Evolutionary conservation across 2,888 invertebrate genomes (phyloP).

Genomic region (Carabus problematicus): DNA sequence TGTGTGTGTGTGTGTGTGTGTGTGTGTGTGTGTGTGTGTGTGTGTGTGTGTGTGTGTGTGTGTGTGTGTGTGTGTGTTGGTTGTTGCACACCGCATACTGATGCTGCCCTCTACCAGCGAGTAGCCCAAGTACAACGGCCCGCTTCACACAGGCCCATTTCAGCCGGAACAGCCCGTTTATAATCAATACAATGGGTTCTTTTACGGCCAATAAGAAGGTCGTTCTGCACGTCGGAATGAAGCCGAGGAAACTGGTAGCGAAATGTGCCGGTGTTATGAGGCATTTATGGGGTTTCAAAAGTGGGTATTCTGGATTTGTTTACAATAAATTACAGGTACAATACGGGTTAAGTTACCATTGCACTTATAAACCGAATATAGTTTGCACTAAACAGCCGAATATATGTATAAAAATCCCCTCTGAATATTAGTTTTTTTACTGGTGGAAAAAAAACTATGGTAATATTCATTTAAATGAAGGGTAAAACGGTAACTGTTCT

Average conservation of each 20-base stretch:
- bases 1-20: slow-evolving; percentile 1
- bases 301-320: slow-evolving; percentile 33
- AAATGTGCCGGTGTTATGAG: slow-evolving; percentile 40
- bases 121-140: slow-evolving; percentile 47
- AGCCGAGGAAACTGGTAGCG: slow-evolving; percentile 22
- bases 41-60: background rate
- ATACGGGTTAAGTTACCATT: too few species aligned
- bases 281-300: slow-evolving; percentile 39
- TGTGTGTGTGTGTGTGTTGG: background rate
- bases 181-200: slow-evolving; percentile 61
- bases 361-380: too few species aligned
- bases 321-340: slow-evolving; percentile 7
- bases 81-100: slow-evolving; percentile 25
- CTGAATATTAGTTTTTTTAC: background rate
- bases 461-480: too few species aligned
- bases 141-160: slow-evolving; percentile 26
- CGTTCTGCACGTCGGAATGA: slow-evolving; percentile 55
- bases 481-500: too few species aligned
- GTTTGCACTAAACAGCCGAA: background rate
- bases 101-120: slow-evolving; percentile 51
- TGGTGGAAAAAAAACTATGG: too few species aligned
- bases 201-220: slow-evolving; percentile 60
- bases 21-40: slow-evolving; percentile 1
- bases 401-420: background rate
- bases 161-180: slow-evolving; percentile 49